Evolutionary conservation across 2,113 vertebrate species (phyloP), one percentile per base, ranked within the genome.

Genomic region (Hippocampus comes): DNA sequence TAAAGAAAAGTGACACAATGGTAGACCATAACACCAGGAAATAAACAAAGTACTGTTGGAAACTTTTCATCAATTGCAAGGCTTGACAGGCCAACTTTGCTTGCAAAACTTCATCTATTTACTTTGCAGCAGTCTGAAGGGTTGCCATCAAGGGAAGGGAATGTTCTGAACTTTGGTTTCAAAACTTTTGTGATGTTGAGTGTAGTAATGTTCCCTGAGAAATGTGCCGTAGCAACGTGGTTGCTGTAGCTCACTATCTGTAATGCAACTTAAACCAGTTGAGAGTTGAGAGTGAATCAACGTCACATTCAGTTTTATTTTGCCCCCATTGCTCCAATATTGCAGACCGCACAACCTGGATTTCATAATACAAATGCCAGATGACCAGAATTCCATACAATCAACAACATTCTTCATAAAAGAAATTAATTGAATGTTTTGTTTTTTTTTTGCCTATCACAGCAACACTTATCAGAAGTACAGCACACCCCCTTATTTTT

Each of bases 401-500:
- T 60, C 23, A 2, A 30, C 1, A 60, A 27, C 25, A 61, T 61
- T 61, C 17, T 9, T 20, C 27, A 30, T 12, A 38, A 55, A 55
- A 55, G 9, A 9, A n/a, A 55, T 53, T 11, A 9, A 51, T 1
- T 8, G 49, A 51, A 1, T 25, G 25, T 9, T n/a, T 3, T 55
- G n/a, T 30, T 5, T 30, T 30, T 60, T 34, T 34, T 17, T 25
- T 59, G 56, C 23, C 23, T 15, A 12, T 4, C 23, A 2, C 4
- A 6, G 63, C 43, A 43, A 67, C 48, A 70, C 27, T 41, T 51
- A 9, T 59, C 5, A 14, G 27, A 23, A 11, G 30, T 48, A 51
- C 53, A 23, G 75, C 79, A 68, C 48, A 77, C 4, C 9, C 75
- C 42, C n/a, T 59, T 77, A 38, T 53, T 70, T 56, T 4, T 57